Conservation (phyloP, 2,888 invertebrate genomes). For the Pammene fasciana region DNA sequence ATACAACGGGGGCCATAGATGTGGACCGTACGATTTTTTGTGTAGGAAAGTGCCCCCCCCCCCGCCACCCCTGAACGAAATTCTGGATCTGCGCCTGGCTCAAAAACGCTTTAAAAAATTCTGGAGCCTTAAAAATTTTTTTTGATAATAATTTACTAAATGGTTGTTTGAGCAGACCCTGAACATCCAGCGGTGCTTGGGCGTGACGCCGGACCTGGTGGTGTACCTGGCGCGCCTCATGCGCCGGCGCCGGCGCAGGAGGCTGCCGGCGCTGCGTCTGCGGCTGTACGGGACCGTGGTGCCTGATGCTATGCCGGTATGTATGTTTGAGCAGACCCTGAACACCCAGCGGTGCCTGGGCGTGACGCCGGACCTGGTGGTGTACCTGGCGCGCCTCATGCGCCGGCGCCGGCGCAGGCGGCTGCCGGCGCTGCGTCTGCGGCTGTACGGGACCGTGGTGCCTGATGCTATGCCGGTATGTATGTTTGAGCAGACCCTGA, state of each 20-base stretch:
- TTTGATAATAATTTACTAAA: no score
- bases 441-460: background rate
- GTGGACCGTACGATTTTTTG: no score
- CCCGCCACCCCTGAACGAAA: no score
- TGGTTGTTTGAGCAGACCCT: background rate
- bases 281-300: background rate
- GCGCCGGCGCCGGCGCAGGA: constrained; percentile 7
- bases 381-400: constrained; percentile 9
- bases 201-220: constrained; percentile 5
- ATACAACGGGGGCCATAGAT: no score
- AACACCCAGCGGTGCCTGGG: constrained; percentile 5
- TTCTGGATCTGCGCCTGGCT: no score
- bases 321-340: background rate
- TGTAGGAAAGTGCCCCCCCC: no score
- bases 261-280: constrained; percentile 14
- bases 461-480: background rate
- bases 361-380: constrained; percentile 7
- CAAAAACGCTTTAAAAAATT: no score
- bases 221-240: constrained; percentile 9
- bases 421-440: constrained; percentile 12
- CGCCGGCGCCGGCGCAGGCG: constrained; percentile 9
- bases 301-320: background rate
- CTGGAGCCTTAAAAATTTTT: no score
- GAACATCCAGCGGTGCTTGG: constrained; percentile 4
- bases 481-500: background rate